phyloP scores from a whole-genome alignment of 2,797 vertebrate species.

The Caiman crocodilus region DNA sequence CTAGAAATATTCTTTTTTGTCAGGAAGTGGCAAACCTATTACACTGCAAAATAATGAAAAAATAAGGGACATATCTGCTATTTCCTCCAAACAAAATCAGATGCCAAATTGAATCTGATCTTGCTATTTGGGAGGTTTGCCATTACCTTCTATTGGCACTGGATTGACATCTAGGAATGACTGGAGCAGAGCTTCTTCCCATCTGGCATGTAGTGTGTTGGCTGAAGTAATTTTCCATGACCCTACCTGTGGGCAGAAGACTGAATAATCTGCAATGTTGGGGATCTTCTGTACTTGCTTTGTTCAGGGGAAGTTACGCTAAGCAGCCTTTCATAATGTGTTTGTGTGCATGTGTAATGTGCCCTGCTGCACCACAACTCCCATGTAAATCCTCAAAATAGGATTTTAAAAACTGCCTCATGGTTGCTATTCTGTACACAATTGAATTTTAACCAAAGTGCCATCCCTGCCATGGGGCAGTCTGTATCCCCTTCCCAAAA shows the following conservation, averaged over 20 bases:
- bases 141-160: too few species aligned
- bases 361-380: too few species aligned
- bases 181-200: background rate
- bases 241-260: too few species aligned
- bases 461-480: too few species aligned
- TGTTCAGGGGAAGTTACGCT: background rate
- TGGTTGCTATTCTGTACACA: too few species aligned
- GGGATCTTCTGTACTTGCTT: background rate
- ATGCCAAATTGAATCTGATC: background rate
- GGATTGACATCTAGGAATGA: background rate
- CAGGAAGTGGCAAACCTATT: background rate
- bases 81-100: accelerated
- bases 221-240: background rate
- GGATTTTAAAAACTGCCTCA: too few species aligned
- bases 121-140: background rate
- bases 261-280: background rate
- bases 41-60: background rate
- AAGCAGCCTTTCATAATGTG: too few species aligned
- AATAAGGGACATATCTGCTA: accelerated
- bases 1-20: background rate
- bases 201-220: too few species aligned
- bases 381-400: too few species aligned
- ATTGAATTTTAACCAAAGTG: too few species aligned
- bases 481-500: too few species aligned
- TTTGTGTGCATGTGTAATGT: too few species aligned